Percentiles rank a stretch among this genome's conserved stretches.
phyloP scores from a whole-genome alignment of 2,113 vertebrate species.

The Perca schrenkii region DNA sequence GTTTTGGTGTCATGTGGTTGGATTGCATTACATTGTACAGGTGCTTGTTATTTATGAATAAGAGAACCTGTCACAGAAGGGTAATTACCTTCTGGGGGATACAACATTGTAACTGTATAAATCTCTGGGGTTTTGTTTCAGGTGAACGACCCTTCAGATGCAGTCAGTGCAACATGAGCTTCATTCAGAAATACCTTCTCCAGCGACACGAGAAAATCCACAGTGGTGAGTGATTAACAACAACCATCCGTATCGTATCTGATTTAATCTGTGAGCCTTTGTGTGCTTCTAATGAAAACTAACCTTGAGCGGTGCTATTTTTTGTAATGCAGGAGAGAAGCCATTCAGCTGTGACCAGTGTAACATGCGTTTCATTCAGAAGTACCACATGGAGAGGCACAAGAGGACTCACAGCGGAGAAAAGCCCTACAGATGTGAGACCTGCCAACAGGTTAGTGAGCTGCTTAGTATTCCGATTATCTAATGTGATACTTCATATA shows the following conservation, averaged over 20 bases:
- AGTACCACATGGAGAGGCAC: constrained; percentile 99
- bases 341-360: constrained; percentile 99
- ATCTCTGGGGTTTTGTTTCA: constrained; percentile 49
- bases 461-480: no score
- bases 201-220: constrained; percentile 99
- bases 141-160: constrained; percentile 98
- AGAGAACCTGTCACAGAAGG: background rate
- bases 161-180: constrained; percentile 99
- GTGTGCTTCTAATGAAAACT: background rate
- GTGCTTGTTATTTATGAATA: background rate
- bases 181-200: constrained; percentile 99
- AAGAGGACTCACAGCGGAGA: constrained; percentile 99
- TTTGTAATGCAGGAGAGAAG: constrained; percentile 89
- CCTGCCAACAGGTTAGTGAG: constrained; percentile 92
- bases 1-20: background rate
- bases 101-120: background rate
- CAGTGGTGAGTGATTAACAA: constrained; percentile 84
- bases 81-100: background rate
- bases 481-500: background rate
- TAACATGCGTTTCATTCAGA: constrained; percentile 99
- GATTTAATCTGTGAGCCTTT: background rate
- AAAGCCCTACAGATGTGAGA: constrained; percentile 99
- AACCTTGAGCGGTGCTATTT: constrained; percentile 6
- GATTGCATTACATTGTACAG: background rate
- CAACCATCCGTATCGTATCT: background rate